Conservation (phyloP, 2,797 vertebrate species). For the Melanotaenia nigrans region DNA sequence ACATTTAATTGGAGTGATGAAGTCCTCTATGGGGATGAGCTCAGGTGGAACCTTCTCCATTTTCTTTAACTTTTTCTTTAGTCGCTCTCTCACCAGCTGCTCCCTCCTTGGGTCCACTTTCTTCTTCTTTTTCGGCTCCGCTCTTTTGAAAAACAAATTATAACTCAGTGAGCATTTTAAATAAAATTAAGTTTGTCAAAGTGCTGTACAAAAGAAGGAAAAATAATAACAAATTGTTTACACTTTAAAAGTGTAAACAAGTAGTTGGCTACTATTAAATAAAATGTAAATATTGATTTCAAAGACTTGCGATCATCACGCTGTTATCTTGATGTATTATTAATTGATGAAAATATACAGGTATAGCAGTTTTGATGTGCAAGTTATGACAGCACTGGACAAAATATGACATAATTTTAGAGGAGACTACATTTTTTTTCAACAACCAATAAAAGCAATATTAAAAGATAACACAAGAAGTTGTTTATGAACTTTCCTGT, state of each 20-base stretch:
- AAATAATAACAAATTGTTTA: not conserved
- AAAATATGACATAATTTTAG: not conserved
- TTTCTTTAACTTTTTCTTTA: conserved; percentile 91
- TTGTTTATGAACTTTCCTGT: not conserved
- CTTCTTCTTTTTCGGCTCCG: conserved; percentile 94
- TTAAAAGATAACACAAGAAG: not conserved
- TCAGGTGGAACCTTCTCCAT: conserved; percentile 89
- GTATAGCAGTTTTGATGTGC: not conserved
- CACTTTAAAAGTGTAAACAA: not conserved
- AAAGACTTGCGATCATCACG: not conserved
- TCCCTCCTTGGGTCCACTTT: conserved; percentile 90
- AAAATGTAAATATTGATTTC: not conserved
- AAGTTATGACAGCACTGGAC: not conserved
- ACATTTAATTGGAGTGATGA: conserved; percentile 81
- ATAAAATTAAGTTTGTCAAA: not conserved
- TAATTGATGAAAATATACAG: not conserved
- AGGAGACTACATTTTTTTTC: not conserved
- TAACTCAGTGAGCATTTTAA: not conserved
- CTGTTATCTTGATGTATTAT: not conserved
- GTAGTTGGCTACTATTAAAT: not conserved
- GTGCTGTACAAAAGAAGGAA: not conserved
- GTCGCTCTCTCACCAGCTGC: conserved; percentile 84
- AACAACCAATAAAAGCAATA: not conserved
- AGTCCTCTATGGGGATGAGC: conserved; percentile 94
- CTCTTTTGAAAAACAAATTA: conserved; percentile 76